Base-by-base conservation (phyloP, 1,140 invertebrate species). In the Listronotus oregonensis region DNA sequence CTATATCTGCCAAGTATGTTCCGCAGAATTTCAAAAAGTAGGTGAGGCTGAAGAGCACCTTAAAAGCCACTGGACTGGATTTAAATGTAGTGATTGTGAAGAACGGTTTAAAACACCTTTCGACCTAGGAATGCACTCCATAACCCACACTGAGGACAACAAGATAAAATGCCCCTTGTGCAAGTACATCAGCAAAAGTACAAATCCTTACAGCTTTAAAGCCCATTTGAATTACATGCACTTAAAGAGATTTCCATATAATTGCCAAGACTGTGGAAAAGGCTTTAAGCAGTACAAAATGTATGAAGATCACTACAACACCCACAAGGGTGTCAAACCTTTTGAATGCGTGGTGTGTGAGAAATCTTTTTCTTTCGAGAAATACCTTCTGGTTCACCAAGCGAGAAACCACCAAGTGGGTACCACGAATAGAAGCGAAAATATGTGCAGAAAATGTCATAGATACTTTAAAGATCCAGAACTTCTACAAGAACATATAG, bases 341-440 rank as follows among this genome's bases (percentile, higher is more conserved):
- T 78, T 74, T 55, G 62, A 70, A 15, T 79, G 78, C 51, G 54
- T 70, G 8, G 69, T 74, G 37, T 79, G 78, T 59, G 64, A 64
- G 6, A 78, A 77, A 68, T 82, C 84, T 72, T 90, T 89, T 77
- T 86, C 85, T 37, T 85, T 86, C 70, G 88, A 88, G 77, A 86
- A 87, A 73, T 88, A 88, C 76, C 78, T 89, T 54, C 85, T 89
- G 78, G 89, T 90, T 61, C 90, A 92, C 80, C 89, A 89, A 73
- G 80, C 11, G 68, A 70, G 40, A 80, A 80, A 79, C 74, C 86
- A 75, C 62, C 75, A 74, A 4, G 81, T 66, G 6, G 49, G 15
- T 37, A 70, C 69, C 17, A 50, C 64, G n/a, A 31, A 43, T 11
- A 34, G 67, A 11, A 52, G 46, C 14, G 51, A 61, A 14, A 73